A percentile compares a stretch with the other conserved stretches of the same genome.
These are phyloP conservation scores for Bombus cullumanus DNA, from an alignment of 1,140 invertebrate genomes.

Conservation along the genomic window DNA sequence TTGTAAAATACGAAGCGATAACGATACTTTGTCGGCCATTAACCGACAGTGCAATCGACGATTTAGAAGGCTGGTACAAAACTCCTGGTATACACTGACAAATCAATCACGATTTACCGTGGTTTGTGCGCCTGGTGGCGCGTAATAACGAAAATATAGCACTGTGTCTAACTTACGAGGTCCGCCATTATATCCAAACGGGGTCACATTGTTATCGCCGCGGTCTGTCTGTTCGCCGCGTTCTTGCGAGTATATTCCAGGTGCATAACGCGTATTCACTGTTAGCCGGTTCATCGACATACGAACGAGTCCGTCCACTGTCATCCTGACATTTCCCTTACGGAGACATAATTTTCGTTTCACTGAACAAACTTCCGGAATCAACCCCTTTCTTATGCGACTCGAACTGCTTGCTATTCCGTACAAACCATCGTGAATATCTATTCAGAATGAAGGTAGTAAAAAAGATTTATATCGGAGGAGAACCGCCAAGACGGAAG, in stretches of 20 bases:
- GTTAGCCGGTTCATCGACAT: background rate
- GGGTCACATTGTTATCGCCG: background rate
- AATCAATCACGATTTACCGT: background rate
- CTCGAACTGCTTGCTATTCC: background rate
- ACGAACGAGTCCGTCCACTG: background rate
- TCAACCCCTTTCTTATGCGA: background rate
- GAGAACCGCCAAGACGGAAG: background rate
- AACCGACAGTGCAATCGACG: background rate
- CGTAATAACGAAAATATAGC: background rate
- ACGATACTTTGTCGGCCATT: background rate
- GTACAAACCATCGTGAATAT: background rate
- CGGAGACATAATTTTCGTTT: background rate
- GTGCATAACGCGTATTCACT: background rate
- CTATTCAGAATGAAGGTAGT: slow-evolving; percentile 1
- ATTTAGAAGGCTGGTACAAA: background rate
- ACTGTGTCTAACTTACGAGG: background rate
- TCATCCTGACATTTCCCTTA: too few relatives aligned
- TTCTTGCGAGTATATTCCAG: background rate
- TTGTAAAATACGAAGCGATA: background rate
- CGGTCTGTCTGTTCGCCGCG: too few relatives aligned
- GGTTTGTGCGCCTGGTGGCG: background rate
- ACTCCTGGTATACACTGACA: background rate
- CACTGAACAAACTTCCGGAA: background rate
- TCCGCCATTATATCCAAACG: background rate
- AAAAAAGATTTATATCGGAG: slow-evolving; percentile 21